Base-by-base conservation (phyloP, 2,797 vertebrate genomes). In the Syndactyla subalaris region DNA sequence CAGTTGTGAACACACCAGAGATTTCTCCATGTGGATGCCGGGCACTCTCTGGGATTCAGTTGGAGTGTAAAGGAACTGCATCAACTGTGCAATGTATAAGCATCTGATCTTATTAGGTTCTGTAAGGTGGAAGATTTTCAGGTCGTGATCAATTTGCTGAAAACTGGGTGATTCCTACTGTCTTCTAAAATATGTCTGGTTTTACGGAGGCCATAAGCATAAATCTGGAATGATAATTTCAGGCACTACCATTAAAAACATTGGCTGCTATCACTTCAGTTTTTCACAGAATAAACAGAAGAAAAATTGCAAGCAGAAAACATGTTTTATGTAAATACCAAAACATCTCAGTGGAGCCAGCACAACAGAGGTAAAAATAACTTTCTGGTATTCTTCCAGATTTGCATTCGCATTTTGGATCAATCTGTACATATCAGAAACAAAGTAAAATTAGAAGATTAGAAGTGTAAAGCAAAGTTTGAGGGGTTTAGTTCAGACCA, bases 311-410 rank as follows among this genome's bases (percentile, higher is more conserved):
- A 92, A 74, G 49, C 67, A 85, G 45, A 85, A 94, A 88, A 59
- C 45, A 39, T 89, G 59, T 81, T 94, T 93, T 73, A 45, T 93
- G 57, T 93, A 95, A 93, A 92, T 67, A 89, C 15, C 27, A 77
- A 79, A 89, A 65, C 51, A 80, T 63, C 52, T 78, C 29, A 17
- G 61, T 66, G 38, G 8, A 74, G 20, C 46, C 59, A 71, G 90
- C n/a, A 78, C 39, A 85, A 62, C 54, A 70, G 16, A 90, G 82
- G 63, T 93, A 88, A 90, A 95, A 95, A 76, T 93, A 88, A 24
- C 63, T 87, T 88, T 43, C 67, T 94, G 82, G 45, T 95, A 57
- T 74, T 90, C 65, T 82, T 93, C 79, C 67, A 88, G 59, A 59
- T 59, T 86, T 67, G n/a, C 26, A 32, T 85, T 93, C 0, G 2